These are phyloP conservation scores for Valencia hispanica DNA, from an alignment of 2,797 vertebrate species.

Conservation along the genomic window DNA sequence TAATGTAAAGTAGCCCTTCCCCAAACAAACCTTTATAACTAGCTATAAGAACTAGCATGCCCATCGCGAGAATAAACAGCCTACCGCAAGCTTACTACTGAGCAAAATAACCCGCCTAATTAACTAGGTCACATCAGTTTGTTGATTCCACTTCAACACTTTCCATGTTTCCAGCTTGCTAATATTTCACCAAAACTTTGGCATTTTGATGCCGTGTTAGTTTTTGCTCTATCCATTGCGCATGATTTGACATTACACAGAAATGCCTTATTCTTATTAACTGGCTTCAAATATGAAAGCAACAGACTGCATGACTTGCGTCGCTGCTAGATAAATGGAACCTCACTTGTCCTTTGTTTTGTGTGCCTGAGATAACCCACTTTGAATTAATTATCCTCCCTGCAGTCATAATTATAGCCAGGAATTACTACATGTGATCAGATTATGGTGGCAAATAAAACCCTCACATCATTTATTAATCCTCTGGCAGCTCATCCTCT, in stretches of 20 bases:
- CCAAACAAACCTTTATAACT: neutral
- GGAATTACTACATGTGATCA: slow-evolving; percentile 3
- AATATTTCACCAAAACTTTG: neutral
- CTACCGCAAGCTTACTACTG: neutral
- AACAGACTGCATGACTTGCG: neutral
- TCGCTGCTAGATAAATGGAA: neutral
- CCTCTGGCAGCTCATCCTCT: slow-evolving; percentile 1
- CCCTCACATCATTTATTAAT: neutral
- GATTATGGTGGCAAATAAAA: slow-evolving; percentile 8
- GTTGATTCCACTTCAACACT: neutral
- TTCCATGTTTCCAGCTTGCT: neutral
- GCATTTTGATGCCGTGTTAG: neutral
- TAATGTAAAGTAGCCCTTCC: neutral
- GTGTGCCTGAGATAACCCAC: slow-evolving; percentile 5
- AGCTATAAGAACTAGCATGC: neutral
- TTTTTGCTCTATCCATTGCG: neutral
- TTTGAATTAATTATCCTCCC: slow-evolving; percentile 21
- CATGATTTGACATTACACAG: neutral
- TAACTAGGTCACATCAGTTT: neutral
- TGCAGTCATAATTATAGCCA: slow-evolving; percentile 16
- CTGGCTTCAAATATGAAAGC: neutral
- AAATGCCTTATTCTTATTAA: neutral
- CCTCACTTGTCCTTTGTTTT: slow-evolving; percentile 5
- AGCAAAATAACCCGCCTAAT: neutral
- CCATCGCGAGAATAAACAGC: neutral